Evolutionary conservation across 1,140 invertebrate genomes (phyloP), one percentile per base, ranked within the genome.

Genomic region (Drosophila auraria): DNA sequence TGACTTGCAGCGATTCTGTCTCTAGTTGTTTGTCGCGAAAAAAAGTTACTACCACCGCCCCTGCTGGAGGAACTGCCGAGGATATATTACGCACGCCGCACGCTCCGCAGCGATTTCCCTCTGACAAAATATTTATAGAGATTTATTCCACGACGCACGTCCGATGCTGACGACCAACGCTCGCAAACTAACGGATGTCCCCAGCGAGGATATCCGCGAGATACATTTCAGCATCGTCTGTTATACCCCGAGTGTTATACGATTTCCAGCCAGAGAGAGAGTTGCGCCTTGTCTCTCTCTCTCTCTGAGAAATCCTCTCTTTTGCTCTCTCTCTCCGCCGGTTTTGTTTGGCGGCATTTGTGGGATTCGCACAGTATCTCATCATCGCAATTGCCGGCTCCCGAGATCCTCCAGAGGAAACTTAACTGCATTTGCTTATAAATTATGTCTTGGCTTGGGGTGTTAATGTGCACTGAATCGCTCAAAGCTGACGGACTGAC

Each of bases 101-200:
- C 51, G 62, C 45, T 60, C 54, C 40, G 44, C 53, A 76, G 45
- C 58, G 54, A 62, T 65, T 23, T 42, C 27, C 64, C 44, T 40
- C 54, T 57, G 36, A 60, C 62, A 45, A 20, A 17, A 38, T 51
- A 53, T 12, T 12, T 49, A 14, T 23, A 25, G 42, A 38, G 15
- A 4, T 25, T 25, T 20, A 40, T 11, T 61, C 59, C 83, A 64
- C 79, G 66, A 83, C 80, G 66, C 64, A 91, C 87, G 68, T 83
- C 87, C 73, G 77, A 66, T 74, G 65, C 74, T 65, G 65, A 90
- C 86, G 86, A 90, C 72, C 82, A 75, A 74, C 76, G 82, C 86
- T 90, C 86, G 86, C 69, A 90, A 90, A 90, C 86, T 74, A 53
- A 68, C 42, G 50, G 25, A 42, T 64, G 27, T n/a, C 23, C 50